A percentile compares a stretch with the other conserved stretches of the same genome.
phyloP scores from a whole-genome alignment of 1,140 invertebrate species.

The Chionoecetes opilio region DNA sequence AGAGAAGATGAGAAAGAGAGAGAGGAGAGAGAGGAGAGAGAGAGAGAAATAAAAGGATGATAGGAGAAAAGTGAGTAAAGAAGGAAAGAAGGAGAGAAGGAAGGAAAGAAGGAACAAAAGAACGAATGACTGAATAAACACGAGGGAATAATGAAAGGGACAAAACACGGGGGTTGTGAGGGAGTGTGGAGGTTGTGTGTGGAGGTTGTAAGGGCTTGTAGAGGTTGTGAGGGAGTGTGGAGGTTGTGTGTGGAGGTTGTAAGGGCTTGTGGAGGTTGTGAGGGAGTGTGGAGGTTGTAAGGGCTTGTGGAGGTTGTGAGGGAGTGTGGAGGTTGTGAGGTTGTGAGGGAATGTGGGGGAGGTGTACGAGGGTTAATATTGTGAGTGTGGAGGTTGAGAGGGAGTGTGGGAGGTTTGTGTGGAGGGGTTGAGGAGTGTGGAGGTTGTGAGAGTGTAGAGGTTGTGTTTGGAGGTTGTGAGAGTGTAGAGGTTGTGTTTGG shows the following conservation, averaged over 20 bases:
- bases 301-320: no score
- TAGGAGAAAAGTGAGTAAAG: no score
- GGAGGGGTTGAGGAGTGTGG: neutral
- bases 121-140: neutral
- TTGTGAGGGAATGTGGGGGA: neutral
- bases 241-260: neutral
- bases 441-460: neutral
- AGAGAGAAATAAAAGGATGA: neutral
- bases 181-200: neutral
- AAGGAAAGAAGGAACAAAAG: neutral
- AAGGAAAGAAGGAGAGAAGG: neutral
- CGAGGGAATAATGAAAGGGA: neutral
- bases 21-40: neutral
- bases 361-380: neutral
- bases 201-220: neutral
- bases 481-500: neutral
- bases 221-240: neutral
- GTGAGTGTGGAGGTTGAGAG: neutral
- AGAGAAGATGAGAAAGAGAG: neutral
- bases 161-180: neutral
- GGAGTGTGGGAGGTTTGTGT: no score
- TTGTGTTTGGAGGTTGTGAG: neutral
- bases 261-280: neutral
- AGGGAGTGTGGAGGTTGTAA: no score
- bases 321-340: neutral